phyloP scores from a whole-genome alignment of 2,113 vertebrate genomes.

The Rhinopomastus cyanomelas region DNA sequence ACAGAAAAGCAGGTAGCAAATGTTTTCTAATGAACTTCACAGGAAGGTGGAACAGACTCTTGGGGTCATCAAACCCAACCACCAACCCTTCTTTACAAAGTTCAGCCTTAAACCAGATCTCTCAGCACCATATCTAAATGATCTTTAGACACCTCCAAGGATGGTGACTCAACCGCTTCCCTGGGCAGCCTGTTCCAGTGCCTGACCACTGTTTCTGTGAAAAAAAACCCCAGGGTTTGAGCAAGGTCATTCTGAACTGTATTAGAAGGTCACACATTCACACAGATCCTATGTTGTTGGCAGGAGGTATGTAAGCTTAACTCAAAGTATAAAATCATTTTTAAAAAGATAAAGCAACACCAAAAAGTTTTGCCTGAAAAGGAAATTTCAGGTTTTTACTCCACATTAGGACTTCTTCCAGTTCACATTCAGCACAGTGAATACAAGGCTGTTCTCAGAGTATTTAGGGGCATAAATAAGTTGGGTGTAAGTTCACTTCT shows the following conservation, averaged over 20 bases:
- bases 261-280: neutral
- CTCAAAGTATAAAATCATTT: neutral
- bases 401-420: neutral
- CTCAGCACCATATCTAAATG: too few relatives aligned
- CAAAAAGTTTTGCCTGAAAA: neutral
- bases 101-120: too few relatives aligned
- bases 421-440: neutral
- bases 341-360: neutral
- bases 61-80: too few relatives aligned
- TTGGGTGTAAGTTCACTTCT: neutral
- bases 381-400: neutral
- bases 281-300: neutral
- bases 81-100: too few relatives aligned
- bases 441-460: neutral
- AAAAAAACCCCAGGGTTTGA: neutral
- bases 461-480: neutral
- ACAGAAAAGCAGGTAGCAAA: neutral
- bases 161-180: too few relatives aligned
- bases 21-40: neutral
- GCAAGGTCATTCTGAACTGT: neutral
- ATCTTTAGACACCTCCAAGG: too few relatives aligned
- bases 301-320: neutral
- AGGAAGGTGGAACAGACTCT: too few relatives aligned
- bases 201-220: too few relatives aligned
- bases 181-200: too few relatives aligned